Evolutionary conservation across 2,113 vertebrate genomes (phyloP), one percentile per base, ranked within the genome.

Genomic region (Brachyhypopomus occidentalis): DNA sequence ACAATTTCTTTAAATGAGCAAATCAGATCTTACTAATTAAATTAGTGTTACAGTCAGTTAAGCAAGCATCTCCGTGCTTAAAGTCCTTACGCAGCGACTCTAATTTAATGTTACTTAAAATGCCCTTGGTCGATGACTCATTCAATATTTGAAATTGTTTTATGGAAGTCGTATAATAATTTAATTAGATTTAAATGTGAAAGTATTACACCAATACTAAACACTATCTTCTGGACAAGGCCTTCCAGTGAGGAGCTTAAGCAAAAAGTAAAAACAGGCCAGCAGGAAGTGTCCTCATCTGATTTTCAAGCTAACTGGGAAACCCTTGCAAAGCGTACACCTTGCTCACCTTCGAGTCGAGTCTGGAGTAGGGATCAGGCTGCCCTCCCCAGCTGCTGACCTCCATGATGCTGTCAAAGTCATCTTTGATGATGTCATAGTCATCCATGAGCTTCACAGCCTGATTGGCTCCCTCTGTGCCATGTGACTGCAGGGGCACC

Each of bases 381-480:
- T 94, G 94, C 55, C 96, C 95, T 2, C 95, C 96, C 97, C 96
- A 98, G 0, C 41, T 88, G 83, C 94, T 95, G 77, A 97, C 92
- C 90, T 99, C 98, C 96, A 98, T 98, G 62, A 99, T 95, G 86
- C 91, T 97, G 85, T 99, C 97, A 87, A 97, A 91, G 23, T 99
- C 98, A 81, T 99, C 98, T 88, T 90, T 96, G 91, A 96, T 86
- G 82, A 99, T 92, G 88, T 94, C 91, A 82, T 99, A 99, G 0
- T 95, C 87, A n/a, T 98, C 95, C 93, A 99, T 95, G 45, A 97
- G 91, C 58, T 89, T 85, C 83, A 99, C 83, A 0, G 94, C 94
- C 73, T 94, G 85, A 22, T 78, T 81, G 5, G 96, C 94, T 0
- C 97, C 97, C 41, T 97, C 97, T 0, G 90, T 80, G 30, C 97